Base-by-base conservation (phyloP, 2,113 vertebrate genomes). In the Misgurnus anguillicaudatus region DNA sequence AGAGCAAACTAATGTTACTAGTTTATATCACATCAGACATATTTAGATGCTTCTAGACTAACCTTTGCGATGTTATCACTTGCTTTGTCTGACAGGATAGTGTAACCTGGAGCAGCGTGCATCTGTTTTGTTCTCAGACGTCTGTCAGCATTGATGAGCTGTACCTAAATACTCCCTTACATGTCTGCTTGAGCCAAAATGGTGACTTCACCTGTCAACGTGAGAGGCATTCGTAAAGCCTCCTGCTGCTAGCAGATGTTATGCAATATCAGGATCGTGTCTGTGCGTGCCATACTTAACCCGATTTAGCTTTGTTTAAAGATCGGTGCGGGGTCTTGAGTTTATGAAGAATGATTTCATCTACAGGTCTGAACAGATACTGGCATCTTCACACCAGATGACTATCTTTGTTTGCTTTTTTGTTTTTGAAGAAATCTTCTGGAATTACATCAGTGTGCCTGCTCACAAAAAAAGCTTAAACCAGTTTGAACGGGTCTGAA, bases 251-350 rank as follows among this genome's bases (percentile, higher is more conserved):
- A 7, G 21, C 73, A 53, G 39, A 64, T 65, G 71, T 81, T 82
- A 16, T 80, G 79, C 75, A 75, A 80, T 84, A 21, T 51, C 81
- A 79, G 51, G 55, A 75, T 70, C 87, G 77, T 91, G 91, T 90
- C 88, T 45, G 88, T 82, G 85, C 89, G 86, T 69, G 91, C 72
- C 79, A 65, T 80, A 58, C 83, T 80, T 83, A 76, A 76, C 62
- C 73, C 31, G 73, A 71, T 84, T 19, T n/a, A 62, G 14, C 61
- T 47, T 53, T 47, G 45, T 51, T 19, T 58, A 64, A 55, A 68
- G 36, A 74, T 55, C 70, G 82, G 83, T 48, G 80, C 67, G 65
- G 60, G 9, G 69, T 57, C 51, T 74, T 47, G 8, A 8, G 21
- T 57, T 83, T 81, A 88, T 63, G 87, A 88, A 85, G 47, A 79